Evolutionary conservation across 2,797 vertebrate species (phyloP).

Genomic region (Staurois parvus): DNA sequence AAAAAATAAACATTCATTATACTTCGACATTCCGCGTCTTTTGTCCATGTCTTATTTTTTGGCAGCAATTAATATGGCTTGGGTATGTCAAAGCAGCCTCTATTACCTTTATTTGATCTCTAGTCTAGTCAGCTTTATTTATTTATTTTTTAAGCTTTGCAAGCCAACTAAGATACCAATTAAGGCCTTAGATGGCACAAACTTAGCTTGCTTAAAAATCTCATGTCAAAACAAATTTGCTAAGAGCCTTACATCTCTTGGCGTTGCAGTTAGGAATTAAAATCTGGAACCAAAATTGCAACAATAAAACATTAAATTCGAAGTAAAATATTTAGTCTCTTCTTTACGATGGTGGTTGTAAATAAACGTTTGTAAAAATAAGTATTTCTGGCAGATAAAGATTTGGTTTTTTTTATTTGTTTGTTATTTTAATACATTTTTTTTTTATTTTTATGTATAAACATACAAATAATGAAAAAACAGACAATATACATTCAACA

Average conservation of each 20-base stretch:
- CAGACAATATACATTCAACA: no score
- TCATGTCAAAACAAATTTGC: constrained; percentile 50
- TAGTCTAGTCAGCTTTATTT: constrained; percentile 8
- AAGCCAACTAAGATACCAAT: constrained; percentile 40
- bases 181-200: constrained; percentile 35
- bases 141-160: constrained; percentile 19
- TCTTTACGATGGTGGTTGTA: not conserved
- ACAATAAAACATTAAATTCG: constrained; percentile 22
- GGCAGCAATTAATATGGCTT: constrained; percentile 30
- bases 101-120: constrained; percentile 24
- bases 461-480: no score
- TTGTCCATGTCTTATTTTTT: constrained; percentile 12
- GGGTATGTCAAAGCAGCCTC: not conserved
- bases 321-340: not conserved
- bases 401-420: no score
- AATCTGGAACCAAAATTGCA: constrained; percentile 6
- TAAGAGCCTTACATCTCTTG: constrained; percentile 33
- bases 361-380: no score
- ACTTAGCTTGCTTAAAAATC: constrained; percentile 22
- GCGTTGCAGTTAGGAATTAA: not conserved
- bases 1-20: no score
- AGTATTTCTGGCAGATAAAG: no score
- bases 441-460: no score
- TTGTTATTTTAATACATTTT: no score
- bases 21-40: not conserved